Conservation (phyloP, 2,797 vertebrate genomes). For the Sternarchorhynchus goeldii region DNA sequence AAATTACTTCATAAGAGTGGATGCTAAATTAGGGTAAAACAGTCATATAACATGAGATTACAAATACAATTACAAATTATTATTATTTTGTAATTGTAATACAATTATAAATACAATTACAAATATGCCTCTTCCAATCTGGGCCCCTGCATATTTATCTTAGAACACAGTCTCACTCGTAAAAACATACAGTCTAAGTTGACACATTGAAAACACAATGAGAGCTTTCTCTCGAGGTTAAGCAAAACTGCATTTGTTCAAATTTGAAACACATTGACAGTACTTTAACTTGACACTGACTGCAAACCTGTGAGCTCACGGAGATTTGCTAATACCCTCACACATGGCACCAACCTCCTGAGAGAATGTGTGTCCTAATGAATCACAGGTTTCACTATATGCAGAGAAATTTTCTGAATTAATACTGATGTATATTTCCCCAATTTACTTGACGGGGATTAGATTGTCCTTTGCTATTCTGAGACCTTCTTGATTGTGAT, state of each 20-base stretch:
- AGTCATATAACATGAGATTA: too few species aligned
- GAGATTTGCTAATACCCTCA: neutral
- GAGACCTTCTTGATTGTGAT: neutral
- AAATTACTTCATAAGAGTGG: too few species aligned
- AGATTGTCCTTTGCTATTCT: neutral
- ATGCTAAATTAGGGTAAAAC: too few species aligned
- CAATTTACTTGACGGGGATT: neutral
- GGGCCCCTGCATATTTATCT: neutral
- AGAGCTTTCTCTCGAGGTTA: conserved; percentile 14
- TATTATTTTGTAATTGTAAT: too few species aligned
- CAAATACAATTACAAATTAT: too few species aligned
- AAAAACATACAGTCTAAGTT: neutral
- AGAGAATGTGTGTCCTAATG: neutral
- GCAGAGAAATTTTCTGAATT: neutral
- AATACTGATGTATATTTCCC: neutral
- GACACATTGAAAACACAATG: neutral
- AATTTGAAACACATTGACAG: neutral
- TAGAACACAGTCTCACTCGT: neutral
- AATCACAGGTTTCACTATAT: neutral
- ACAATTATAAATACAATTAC: too few species aligned
- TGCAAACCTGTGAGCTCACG: neutral
- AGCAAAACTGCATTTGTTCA: neutral
- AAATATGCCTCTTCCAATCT: neutral
- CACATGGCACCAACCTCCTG: neutral
- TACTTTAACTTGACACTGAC: neutral